Conservation (phyloP, 2,888 invertebrate genomes). For the Patella ulyssiponensis region DNA sequence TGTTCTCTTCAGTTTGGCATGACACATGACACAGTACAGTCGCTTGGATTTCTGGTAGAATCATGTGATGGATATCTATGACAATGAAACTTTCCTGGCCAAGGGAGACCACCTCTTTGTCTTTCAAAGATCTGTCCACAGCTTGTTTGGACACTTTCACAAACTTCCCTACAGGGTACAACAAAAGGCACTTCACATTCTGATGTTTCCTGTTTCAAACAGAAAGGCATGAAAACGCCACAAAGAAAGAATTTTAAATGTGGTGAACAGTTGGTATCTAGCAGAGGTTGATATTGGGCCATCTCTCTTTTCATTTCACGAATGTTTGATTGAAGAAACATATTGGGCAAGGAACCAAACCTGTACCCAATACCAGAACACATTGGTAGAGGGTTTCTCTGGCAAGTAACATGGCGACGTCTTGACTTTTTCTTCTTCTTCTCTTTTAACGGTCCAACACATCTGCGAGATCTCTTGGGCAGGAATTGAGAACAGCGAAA, state of each 20-base stretch:
- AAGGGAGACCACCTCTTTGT: slow-evolving; percentile 51
- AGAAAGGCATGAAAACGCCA: slow-evolving; percentile 57
- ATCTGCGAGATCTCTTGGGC: slow-evolving; percentile 26
- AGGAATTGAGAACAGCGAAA: slow-evolving; percentile 35
- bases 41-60: slow-evolving; percentile 20
- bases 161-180: slow-evolving; percentile 57
- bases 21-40: slow-evolving; percentile 39
- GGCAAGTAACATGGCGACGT: slow-evolving; percentile 43
- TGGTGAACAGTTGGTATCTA: slow-evolving; percentile 47
- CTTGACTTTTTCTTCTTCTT: slow-evolving; percentile 33
- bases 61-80: slow-evolving; percentile 51
- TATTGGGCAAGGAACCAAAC: slow-evolving; percentile 58
- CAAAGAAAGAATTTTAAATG: slow-evolving; percentile 55
- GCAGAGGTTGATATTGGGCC: slow-evolving; percentile 46
- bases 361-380: slow-evolving; percentile 48
- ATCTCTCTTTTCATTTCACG: slow-evolving; percentile 48
- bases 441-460: slow-evolving; percentile 37
- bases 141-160: slow-evolving; percentile 47
- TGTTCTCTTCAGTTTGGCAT: slow-evolving; percentile 21
- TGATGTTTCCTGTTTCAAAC: slow-evolving; percentile 31
- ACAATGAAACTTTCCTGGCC: slow-evolving; percentile 64
- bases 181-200: slow-evolving; percentile 42
- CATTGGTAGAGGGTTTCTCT: slow-evolving; percentile 47
- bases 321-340: slow-evolving; percentile 53
- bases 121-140: slow-evolving; percentile 44